Conservation (phyloP, 2,797 vertebrate species). For the Myioborus miniatus region DNA sequence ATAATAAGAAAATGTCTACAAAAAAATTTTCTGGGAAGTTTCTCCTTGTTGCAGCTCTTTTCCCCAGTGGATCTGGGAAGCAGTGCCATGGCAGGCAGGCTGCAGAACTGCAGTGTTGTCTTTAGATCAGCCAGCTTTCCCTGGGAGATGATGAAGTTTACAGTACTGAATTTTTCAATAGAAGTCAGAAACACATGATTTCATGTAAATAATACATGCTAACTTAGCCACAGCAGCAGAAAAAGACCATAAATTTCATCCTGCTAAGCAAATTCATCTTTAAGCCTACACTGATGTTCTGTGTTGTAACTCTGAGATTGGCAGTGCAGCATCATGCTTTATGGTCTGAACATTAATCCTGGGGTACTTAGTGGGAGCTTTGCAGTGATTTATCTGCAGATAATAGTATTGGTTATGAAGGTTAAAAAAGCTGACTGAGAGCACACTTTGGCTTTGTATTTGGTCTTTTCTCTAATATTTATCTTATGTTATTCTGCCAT, state of each 20-base stretch:
- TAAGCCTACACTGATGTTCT: accelerated
- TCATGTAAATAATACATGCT: not conserved
- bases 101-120: not conserved
- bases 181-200: not conserved
- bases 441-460: not conserved
- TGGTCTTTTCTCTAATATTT: not conserved
- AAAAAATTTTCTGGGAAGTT: not conserved
- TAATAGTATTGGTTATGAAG: not conserved
- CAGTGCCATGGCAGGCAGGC: not conserved
- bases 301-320: not conserved
- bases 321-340: accelerated
- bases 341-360: not conserved
- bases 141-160: not conserved
- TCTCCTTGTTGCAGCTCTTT: not conserved
- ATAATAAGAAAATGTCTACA: not conserved
- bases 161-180: not conserved
- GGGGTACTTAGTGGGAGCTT: not conserved
- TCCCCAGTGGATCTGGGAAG: too few species aligned
- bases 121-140: not conserved
- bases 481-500: not conserved
- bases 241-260: not conserved
- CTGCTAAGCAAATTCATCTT: not conserved
- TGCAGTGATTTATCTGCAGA: not conserved
- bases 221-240: not conserved
- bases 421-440: not conserved